Evolutionary conservation across 2,888 invertebrate genomes (phyloP), one percentile per base, ranked within the genome.

Genomic region (Zonitis immaculata): DNA sequence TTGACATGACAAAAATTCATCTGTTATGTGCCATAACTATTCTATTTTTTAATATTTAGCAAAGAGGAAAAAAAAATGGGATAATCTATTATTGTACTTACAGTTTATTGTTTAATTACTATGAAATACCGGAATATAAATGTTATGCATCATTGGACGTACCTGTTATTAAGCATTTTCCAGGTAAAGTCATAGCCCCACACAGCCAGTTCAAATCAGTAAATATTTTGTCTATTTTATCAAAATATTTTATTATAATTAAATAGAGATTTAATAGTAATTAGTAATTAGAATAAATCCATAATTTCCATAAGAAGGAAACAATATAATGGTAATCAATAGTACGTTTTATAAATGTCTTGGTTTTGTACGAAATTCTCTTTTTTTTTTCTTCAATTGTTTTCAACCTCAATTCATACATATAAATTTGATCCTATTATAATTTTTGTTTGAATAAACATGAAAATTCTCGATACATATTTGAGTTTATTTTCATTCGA

Each of bases 241-340:
- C 50, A 49, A 49, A 47, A 47, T 47, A 42, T 54, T 54, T 54
- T 50, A 46, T 50, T 54, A 54, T 49, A 47, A 39, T 39, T 35
- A 6, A 39, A 39, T n/a, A 39, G 32, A 45, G 30, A 43, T 22
- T 30, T 26, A n/a, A 28, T 45, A 45, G 30, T 30, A 27, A 22
- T 43, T 53, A 49, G 49, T 54, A 50, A 43, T 54, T 54, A 50
- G 39, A 27, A 42, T 47, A 44, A 42, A 48, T 47, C 43, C 44
- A 18, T 39, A 39, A 20, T 39, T 39, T 39, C 6, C 7, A 8
- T 2, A 9, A 18, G 2, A 39, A 11, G 11, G 9, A 20, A 16
- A 11, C 11, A 7, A 26, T 22, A 22, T n/a, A n/a, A n/a, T n/a
- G n/a, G n/a, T n/a, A n/a, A n/a, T 44, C 44, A 9, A 25, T 25